phyloP scores from a whole-genome alignment of 2,888 invertebrate genomes.

The Listrodromus nycthemerus region DNA sequence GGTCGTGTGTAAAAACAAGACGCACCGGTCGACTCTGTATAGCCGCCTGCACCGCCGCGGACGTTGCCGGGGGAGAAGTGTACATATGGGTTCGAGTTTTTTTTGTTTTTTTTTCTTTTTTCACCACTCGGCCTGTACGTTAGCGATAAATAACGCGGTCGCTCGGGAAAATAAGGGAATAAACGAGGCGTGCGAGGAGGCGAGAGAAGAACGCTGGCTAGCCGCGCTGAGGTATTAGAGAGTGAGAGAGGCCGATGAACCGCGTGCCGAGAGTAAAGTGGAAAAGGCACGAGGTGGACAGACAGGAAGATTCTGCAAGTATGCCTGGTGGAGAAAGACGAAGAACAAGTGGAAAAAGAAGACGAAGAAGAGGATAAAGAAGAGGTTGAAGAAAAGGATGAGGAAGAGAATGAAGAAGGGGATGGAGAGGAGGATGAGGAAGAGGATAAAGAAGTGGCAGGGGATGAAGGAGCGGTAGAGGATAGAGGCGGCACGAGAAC shows the following conservation, averaged over 20 bases:
- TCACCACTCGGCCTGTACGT: slow-evolving; percentile 69
- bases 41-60: slow-evolving; percentile 46
- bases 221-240: slow-evolving; percentile 25
- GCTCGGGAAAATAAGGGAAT: slow-evolving; percentile 67
- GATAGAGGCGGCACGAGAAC: slow-evolving; percentile 38
- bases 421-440: slow-evolving; percentile 31
- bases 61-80: slow-evolving; percentile 62
- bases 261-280: slow-evolving; percentile 41
- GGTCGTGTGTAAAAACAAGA: slow-evolving; percentile 64
- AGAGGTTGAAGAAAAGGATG: slow-evolving; percentile 26
- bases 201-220: slow-evolving; percentile 21
- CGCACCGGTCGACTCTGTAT: slow-evolving; percentile 54
- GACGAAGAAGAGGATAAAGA: slow-evolving; percentile 17
- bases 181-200: slow-evolving; percentile 49
- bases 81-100: slow-evolving; percentile 63
- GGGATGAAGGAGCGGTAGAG: slow-evolving; percentile 40
- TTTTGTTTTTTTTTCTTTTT: slow-evolving; percentile 59
- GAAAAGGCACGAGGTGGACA: slow-evolving; percentile 49
- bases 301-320: slow-evolving; percentile 53
- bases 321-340: slow-evolving; percentile 12
- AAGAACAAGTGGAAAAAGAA: slow-evolving; percentile 38
- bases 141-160: slow-evolving; percentile 79
- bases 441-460: slow-evolving; percentile 30
- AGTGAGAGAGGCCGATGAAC: slow-evolving; percentile 22
- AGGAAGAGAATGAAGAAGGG: slow-evolving; percentile 31